Percentiles rank a stretch among this genome's conserved stretches.
Conservation (phyloP, 2,113 vertebrate species). For the Mesocricetus auratus region DNA sequence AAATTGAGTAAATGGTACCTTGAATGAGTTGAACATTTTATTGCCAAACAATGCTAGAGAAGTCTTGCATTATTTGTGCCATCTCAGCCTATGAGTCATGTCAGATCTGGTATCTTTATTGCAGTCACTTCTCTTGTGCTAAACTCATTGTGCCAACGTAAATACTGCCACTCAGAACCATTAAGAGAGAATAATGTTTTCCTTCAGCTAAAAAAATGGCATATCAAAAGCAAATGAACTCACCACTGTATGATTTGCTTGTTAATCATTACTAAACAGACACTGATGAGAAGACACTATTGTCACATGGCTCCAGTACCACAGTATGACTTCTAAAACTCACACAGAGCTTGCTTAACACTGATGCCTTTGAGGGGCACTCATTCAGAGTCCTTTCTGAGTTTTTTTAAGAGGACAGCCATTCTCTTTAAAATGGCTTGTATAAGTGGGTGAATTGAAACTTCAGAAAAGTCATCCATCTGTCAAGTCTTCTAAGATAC, state of each 20-base stretch:
- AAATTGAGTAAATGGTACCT: background rate
- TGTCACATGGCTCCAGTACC: slow-evolving; percentile 43
- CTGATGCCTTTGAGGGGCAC: slow-evolving; percentile 7
- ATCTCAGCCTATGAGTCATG: slow-evolving; percentile 70
- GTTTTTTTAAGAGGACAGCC: background rate
- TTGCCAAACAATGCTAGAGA: background rate
- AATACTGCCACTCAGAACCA: slow-evolving; percentile 82
- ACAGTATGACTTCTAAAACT: slow-evolving; percentile 56
- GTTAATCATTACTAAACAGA: slow-evolving; percentile 71
- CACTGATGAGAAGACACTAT: too few relatives aligned
- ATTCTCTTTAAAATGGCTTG: slow-evolving; percentile 21
- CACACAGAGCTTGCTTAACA: slow-evolving; percentile 8
- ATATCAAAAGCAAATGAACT: slow-evolving; percentile 80
- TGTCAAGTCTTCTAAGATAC: background rate
- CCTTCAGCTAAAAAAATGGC: slow-evolving; percentile 78
- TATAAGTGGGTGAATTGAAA: background rate
- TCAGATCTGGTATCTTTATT: slow-evolving; percentile 62
- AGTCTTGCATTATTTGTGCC: background rate
- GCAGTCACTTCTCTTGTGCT: slow-evolving; percentile 67
- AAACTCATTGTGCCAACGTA: slow-evolving; percentile 75
- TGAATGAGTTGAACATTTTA: background rate
- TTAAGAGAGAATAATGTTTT: slow-evolving; percentile 82
- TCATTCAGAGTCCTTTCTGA: background rate
- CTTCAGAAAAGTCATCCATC: background rate
- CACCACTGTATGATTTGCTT: slow-evolving; percentile 68